Evolutionary conservation across 2,888 invertebrate genomes (phyloP).

Genomic region (Pyralis farinalis): DNA sequence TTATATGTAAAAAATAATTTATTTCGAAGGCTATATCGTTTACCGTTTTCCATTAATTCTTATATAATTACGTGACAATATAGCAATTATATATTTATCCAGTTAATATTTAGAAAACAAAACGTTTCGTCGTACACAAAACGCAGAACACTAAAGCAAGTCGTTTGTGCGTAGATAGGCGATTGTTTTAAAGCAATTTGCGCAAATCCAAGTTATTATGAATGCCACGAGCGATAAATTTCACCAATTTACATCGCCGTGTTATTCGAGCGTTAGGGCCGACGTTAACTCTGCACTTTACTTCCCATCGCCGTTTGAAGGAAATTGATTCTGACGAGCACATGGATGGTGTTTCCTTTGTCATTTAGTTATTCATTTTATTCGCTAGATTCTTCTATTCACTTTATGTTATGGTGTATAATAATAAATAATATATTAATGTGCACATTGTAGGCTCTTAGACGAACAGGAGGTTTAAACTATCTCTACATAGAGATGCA

Average conservation of each 20-base stretch:
- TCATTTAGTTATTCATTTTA: neutral
- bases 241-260: constrained; percentile 16
- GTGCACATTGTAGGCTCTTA: too few relatives aligned
- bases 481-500: too few relatives aligned
- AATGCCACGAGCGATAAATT: constrained; percentile 15
- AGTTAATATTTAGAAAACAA: too few relatives aligned
- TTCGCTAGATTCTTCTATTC: neutral
- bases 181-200: constrained; percentile 20
- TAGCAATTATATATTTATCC: too few relatives aligned
- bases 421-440: too few relatives aligned
- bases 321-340: neutral
- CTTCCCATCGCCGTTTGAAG: constrained; percentile 3
- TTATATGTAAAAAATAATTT: too few relatives aligned
- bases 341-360: neutral
- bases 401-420: too few relatives aligned
- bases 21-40: too few relatives aligned
- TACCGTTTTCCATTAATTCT: too few relatives aligned
- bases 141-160: neutral
- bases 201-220: constrained; percentile 23
- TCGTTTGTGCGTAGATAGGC: constrained; percentile 4
- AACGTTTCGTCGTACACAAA: neutral
- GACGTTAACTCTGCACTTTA: constrained; percentile 12
- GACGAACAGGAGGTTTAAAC: too few relatives aligned
- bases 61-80: too few relatives aligned
- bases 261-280: constrained; percentile 13